Evolutionary conservation across 2,888 invertebrate genomes (phyloP), one percentile per base, ranked within the genome.

Genomic region (Xestia sexstrigata): DNA sequence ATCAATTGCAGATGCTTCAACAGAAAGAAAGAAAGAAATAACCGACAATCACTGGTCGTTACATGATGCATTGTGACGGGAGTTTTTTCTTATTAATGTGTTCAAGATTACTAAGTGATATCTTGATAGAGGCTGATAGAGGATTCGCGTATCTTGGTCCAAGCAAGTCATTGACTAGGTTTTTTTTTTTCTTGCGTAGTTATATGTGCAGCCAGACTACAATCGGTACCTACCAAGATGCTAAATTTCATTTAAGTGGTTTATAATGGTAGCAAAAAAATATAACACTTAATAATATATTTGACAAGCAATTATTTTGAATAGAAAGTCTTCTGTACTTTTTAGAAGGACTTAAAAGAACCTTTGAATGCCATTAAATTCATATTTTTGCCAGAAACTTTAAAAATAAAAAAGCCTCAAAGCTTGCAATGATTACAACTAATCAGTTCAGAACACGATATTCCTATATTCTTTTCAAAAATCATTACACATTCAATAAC

Each of bases 21-120:
- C 49, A 76, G 47, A 72, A 76, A 72, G 20, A 35, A 60, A 30
- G 39, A 74, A 76, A 74, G 20, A 62, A 62, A 62, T 74, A 69
- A 39, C 45, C 81, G 70, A 75, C 73, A 76, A 76, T 80, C 69
- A 35, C 15, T 17, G 58, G 47, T 55, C 73, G 77, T 77, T 83
- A 73, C 71, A 47, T 17, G 63, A 79, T 63, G 58, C 47, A 55
- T 77, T 84, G 73, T 76, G 63, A 35, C 23, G 58, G 15, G 23
- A 35, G n/a, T 35, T 68, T 70, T 42, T 23, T 55, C 45, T 66
- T 39, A 47, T 66, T 49, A 11, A 2, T 47, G 20, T 39, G 30
- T 26, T 70, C 60, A 73, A 49, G 30, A 8, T 35, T 20, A 62
- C 74, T 82, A 55, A 52, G 62, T 79, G 66, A 82, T 82, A 74